These are phyloP conservation scores for Athalia rosae DNA, from an alignment of 2,888 invertebrate species.

Conservation along the genomic window DNA sequence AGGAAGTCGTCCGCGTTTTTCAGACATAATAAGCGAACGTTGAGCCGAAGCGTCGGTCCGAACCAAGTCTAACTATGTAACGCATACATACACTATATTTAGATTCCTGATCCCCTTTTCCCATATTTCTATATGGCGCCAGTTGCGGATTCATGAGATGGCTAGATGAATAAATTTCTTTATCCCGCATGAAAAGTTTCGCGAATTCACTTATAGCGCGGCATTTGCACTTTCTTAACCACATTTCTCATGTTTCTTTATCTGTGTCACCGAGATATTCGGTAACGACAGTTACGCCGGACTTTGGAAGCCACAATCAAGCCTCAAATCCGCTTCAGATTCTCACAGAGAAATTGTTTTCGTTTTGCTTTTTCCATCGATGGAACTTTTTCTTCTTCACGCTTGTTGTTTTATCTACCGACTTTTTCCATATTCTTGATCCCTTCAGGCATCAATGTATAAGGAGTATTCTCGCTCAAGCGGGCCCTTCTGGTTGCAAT, in stretches of 20 bases:
- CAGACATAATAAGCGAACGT: background rate
- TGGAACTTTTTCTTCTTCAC: background rate
- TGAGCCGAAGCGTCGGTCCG: background rate
- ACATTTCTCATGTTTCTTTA: background rate
- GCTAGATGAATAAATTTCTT: background rate
- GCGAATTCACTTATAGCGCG: background rate
- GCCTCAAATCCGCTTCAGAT: background rate
- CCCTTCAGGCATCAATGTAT: no score
- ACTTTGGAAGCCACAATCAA: background rate
- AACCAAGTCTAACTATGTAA: background rate
- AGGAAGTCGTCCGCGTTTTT: no score
- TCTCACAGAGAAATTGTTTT: background rate
- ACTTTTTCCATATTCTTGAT: background rate
- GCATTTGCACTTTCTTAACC: background rate
- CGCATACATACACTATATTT: background rate
- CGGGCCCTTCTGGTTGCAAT: no score
- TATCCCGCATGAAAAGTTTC: background rate
- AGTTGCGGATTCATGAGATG: constrained; percentile 1
- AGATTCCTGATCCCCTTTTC: background rate
- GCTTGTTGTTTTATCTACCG: background rate
- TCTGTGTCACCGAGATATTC: background rate
- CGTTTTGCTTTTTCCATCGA: constrained; percentile 3
- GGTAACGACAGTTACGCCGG: constrained; percentile 7
- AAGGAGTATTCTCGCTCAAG: no score
- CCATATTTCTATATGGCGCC: background rate